Percentiles rank a stretch among this genome's conserved stretches.
phyloP scores from a whole-genome alignment of 2,113 vertebrate genomes.

The Malurus cyaneus region DNA sequence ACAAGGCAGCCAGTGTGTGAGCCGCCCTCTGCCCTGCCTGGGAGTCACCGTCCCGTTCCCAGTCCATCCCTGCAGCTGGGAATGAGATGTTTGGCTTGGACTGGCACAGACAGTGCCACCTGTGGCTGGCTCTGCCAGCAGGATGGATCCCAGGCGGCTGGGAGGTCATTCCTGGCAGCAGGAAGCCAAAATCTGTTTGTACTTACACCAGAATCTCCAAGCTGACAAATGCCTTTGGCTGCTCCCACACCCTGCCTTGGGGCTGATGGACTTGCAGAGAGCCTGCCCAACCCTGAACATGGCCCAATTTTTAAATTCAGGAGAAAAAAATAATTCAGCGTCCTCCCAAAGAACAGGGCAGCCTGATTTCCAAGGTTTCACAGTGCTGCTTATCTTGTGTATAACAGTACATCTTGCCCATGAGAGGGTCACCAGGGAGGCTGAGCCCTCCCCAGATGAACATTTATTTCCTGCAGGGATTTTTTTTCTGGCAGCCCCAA shows the following conservation, averaged over 20 bases:
- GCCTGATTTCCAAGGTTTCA: background rate
- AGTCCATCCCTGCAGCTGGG: conserved; percentile 1
- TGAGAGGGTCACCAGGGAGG: background rate
- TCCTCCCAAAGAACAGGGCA: background rate
- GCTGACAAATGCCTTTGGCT: background rate
- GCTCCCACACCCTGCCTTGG: background rate
- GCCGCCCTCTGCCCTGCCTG: background rate
- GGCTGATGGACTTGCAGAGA: background rate
- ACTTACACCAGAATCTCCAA: background rate
- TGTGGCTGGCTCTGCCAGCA: background rate
- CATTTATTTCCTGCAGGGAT: background rate
- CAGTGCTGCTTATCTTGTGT: background rate
- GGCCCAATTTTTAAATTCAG: background rate
- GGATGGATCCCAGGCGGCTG: background rate
- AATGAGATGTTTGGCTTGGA: conserved; percentile 13
- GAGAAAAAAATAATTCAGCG: background rate
- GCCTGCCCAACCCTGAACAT: background rate
- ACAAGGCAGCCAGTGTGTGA: conserved; percentile 38
- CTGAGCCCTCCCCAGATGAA: background rate
- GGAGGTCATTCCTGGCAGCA: background rate
- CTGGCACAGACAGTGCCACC: conserved; percentile 35
- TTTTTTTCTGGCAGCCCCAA: background rate
- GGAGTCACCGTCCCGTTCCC: background rate
- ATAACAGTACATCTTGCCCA: background rate
- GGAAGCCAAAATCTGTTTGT: background rate